Percentiles rank a stretch among this genome's conserved stretches.
Conservation (phyloP, 1,140 invertebrate genomes). For the Platorchestia sp. region DNA sequence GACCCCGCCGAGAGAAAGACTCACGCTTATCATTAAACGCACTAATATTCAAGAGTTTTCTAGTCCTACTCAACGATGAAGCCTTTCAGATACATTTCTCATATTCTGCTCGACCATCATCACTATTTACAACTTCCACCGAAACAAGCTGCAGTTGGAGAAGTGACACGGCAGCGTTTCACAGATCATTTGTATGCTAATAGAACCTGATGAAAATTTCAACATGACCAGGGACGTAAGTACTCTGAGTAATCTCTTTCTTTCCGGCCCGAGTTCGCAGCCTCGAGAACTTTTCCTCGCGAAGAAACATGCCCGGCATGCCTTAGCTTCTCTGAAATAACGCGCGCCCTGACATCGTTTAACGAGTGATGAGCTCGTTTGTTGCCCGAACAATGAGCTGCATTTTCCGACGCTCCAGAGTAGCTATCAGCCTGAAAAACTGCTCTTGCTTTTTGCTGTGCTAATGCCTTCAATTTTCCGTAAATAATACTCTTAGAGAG, state of each 20-base stretch:
- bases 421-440: neutral
- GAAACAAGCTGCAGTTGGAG: neutral
- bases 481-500: neutral
- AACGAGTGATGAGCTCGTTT: neutral
- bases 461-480: no score
- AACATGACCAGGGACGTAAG: neutral
- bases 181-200: neutral
- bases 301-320: neutral
- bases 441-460: neutral
- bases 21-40: no score
- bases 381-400: neutral
- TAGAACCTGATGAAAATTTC: neutral
- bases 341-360: neutral
- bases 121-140: neutral
- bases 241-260: neutral
- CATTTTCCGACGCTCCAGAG: neutral
- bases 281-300: neutral
- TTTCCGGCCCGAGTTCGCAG: neutral
- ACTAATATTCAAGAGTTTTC: neutral
- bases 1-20: no score
- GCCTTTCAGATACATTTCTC: neutral
- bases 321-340: neutral
- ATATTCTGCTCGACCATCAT: neutral
- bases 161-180: neutral
- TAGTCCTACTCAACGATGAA: neutral